Conservation (phyloP, 2,888 invertebrate species). For the Ennomos erosarius region DNA sequence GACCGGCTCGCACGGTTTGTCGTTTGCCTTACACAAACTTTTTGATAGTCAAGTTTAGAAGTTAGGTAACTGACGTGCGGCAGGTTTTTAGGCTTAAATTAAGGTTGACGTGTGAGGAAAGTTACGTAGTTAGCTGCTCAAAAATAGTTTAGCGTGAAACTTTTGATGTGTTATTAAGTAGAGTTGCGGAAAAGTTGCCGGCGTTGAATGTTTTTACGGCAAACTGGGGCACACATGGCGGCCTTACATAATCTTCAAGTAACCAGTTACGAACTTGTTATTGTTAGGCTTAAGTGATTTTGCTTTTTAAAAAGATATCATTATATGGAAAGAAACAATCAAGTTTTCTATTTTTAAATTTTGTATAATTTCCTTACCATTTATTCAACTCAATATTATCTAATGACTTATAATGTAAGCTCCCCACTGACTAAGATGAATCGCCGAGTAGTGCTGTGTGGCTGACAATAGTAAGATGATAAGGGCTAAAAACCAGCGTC, state of each 20-base stretch:
- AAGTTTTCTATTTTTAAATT: too few relatives aligned
- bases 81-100: conserved; percentile 38
- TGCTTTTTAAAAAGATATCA: too few relatives aligned
- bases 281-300: background rate
- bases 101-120: conserved; percentile 31
- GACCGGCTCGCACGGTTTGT: conserved; percentile 20
- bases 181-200: conserved; percentile 17
- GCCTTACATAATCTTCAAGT: background rate
- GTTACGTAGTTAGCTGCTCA: conserved; percentile 31
- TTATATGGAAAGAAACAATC: too few relatives aligned
- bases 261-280: background rate
- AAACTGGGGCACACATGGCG: conserved; percentile 3
- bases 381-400: too few relatives aligned
- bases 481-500: too few relatives aligned
- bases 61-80: conserved; percentile 35
- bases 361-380: too few relatives aligned
- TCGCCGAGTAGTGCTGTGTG: too few relatives aligned
- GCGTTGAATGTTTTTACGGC: conserved; percentile 9
- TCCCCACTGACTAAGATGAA: too few relatives aligned
- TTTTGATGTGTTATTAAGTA: conserved; percentile 27
- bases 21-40: conserved; percentile 39
- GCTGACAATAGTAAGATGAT: too few relatives aligned
- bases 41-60: conserved; percentile 40
- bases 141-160: conserved; percentile 32
- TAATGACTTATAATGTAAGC: too few relatives aligned